A percentile compares a stretch with the other conserved stretches of the same genome.
phyloP scores from a whole-genome alignment of 1,140 invertebrate genomes.

The Listronotus bonariensis region DNA sequence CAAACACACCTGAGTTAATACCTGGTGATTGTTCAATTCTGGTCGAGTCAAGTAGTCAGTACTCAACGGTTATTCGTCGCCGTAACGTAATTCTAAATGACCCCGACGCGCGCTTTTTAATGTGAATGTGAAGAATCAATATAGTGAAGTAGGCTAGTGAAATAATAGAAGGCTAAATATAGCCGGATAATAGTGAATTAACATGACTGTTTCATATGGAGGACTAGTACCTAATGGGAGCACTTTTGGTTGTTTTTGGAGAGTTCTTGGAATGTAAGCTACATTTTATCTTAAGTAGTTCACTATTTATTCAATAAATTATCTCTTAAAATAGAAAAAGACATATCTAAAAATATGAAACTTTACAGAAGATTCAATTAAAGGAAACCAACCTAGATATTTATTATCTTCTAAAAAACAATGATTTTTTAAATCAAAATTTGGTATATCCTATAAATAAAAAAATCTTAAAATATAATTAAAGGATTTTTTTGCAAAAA shows the following conservation, averaged over 20 bases:
- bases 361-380: too few species aligned
- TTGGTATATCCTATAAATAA: too few species aligned
- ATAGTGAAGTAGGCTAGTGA: slow-evolving; percentile 15
- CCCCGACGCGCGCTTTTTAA: slow-evolving; percentile 16
- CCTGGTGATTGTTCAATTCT: slow-evolving; percentile 28
- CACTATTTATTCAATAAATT: background rate
- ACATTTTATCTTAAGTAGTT: slow-evolving; percentile 1
- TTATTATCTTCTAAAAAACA: too few species aligned
- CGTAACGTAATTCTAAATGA: slow-evolving; percentile 12
- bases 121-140: slow-evolving; percentile 18
- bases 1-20: slow-evolving; percentile 26
- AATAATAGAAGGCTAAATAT: too few species aligned
- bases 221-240: slow-evolving; percentile 87
- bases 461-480: too few species aligned
- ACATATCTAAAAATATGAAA: too few species aligned
- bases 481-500: too few species aligned
- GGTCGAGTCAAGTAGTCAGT: slow-evolving; percentile 15
- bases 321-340: too few species aligned
- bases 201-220: slow-evolving; percentile 86
- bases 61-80: slow-evolving; percentile 14
- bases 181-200: slow-evolving; percentile 8
- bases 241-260: slow-evolving; percentile 86
- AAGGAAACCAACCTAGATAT: too few species aligned
- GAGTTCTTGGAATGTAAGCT: slow-evolving; percentile 48
- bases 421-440: too few species aligned